phyloP scores from a whole-genome alignment of 2,113 vertebrate genomes.

The Rhagologus leucostigma region DNA sequence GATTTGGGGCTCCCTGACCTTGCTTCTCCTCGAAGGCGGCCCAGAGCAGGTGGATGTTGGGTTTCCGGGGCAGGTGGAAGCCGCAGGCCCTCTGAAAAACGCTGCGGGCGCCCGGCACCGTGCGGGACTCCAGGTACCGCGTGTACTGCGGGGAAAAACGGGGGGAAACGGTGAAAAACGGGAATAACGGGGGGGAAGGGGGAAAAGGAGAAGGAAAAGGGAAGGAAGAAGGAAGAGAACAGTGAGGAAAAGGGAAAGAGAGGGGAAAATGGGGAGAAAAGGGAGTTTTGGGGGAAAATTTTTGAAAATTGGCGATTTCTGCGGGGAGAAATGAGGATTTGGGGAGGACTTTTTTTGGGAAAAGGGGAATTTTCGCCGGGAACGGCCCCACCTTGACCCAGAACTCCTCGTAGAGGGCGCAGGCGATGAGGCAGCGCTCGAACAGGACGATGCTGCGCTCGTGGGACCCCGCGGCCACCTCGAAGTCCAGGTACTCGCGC shows the following conservation, averaged over 20 bases:
- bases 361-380: not conserved
- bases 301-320: fast-evolving
- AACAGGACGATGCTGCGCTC: slow-evolving; percentile 76
- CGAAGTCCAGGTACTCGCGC: slow-evolving; percentile 85
- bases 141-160: slow-evolving; percentile 66
- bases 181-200: not conserved
- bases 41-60: slow-evolving; percentile 83
- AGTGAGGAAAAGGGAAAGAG: not conserved
- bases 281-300: not conserved
- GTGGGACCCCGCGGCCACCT: slow-evolving; percentile 65
- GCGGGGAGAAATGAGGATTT: not conserved
- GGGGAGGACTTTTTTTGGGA: not conserved
- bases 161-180: not conserved
- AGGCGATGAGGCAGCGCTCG: slow-evolving; percentile 85
- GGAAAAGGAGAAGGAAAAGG: too few species aligned
- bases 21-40: slow-evolving; percentile 84
- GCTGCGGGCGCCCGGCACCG: slow-evolving; percentile 69
- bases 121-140: slow-evolving; percentile 76
- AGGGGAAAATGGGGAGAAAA: not conserved
- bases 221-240: not conserved
- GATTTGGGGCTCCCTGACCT: not conserved
- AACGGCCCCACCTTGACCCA: slow-evolving; percentile 77
- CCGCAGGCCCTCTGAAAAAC: slow-evolving; percentile 80
- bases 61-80: slow-evolving; percentile 77
- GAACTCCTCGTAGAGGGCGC: slow-evolving; percentile 85